Evolutionary conservation across 2,797 vertebrate species (phyloP).

Genomic region (Hafferia zeledoni): DNA sequence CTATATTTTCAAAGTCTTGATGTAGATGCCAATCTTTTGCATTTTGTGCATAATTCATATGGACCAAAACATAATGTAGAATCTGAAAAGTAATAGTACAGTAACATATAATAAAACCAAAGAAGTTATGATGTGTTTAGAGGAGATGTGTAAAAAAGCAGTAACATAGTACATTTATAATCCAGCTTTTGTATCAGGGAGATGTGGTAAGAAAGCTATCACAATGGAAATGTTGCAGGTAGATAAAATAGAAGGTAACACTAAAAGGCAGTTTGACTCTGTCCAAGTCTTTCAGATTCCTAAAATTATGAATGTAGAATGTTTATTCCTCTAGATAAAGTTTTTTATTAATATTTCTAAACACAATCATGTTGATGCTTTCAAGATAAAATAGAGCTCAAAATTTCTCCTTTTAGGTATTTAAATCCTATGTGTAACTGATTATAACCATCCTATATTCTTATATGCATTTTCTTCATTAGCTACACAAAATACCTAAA

Average conservation of each 20-base stretch:
- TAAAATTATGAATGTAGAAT: background rate
- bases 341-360: background rate
- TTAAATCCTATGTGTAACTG: background rate
- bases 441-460: background rate
- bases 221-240: background rate
- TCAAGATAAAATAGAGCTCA: background rate
- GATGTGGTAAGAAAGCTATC: background rate
- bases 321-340: background rate
- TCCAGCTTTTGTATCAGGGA: background rate
- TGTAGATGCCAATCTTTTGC: background rate
- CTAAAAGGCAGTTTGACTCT: background rate
- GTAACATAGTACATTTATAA: background rate
- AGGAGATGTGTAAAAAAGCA: background rate
- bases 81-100: background rate
- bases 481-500: background rate
- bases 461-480: background rate
- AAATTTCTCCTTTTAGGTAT: background rate
- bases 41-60: background rate
- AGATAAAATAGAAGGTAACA: background rate
- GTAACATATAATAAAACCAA: background rate
- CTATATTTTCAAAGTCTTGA: background rate
- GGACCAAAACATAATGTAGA: background rate
- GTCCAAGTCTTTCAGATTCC: background rate
- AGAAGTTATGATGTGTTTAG: background rate
- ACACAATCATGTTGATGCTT: background rate